phyloP scores from a whole-genome alignment of 2,113 vertebrate genomes.

The Perca fluviatilis region DNA sequence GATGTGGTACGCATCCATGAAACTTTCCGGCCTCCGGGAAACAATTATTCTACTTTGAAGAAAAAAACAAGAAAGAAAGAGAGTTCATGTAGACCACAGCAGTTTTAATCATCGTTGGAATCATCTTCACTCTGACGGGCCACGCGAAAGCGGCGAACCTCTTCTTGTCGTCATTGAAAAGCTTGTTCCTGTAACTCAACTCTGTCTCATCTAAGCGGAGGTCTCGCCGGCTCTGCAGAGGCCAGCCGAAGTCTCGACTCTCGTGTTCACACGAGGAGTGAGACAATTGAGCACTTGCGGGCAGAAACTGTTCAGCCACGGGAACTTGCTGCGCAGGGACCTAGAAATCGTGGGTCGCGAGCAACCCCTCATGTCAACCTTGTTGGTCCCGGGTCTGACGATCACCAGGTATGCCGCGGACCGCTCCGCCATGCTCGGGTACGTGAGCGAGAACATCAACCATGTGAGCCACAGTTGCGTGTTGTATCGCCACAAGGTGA shows the following conservation, averaged over 20 bases:
- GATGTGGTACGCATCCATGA: too few relatives aligned
- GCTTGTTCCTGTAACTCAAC: conserved; percentile 19
- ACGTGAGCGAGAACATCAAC: conserved; percentile 42
- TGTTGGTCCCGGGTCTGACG: background rate
- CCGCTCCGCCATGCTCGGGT: conserved; percentile 26
- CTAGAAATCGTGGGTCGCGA: background rate
- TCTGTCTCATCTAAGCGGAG: background rate
- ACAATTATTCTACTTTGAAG: too few relatives aligned
- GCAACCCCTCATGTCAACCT: background rate
- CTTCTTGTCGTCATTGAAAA: background rate
- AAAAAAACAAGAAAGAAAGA: too few relatives aligned
- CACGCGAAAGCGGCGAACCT: too few relatives aligned
- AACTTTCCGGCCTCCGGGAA: too few relatives aligned
- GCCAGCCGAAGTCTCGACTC: background rate
- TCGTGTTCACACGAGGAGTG: conserved; percentile 21
- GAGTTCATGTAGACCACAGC: background rate
- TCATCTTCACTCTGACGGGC: too few relatives aligned
- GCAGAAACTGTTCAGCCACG: conserved; percentile 25
- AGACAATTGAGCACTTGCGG: conserved; percentile 13
- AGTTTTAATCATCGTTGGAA: too few relatives aligned
- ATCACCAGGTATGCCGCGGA: conserved; percentile 16
- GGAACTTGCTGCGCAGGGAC: background rate
- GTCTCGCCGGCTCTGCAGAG: accelerated
- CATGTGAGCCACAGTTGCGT: conserved; percentile 33
- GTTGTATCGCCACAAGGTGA: conserved; percentile 15